Percentiles rank a stretch among this genome's conserved stretches.
phyloP scores from a whole-genome alignment of 2,113 vertebrate species.

The Rattus rattus region DNA sequence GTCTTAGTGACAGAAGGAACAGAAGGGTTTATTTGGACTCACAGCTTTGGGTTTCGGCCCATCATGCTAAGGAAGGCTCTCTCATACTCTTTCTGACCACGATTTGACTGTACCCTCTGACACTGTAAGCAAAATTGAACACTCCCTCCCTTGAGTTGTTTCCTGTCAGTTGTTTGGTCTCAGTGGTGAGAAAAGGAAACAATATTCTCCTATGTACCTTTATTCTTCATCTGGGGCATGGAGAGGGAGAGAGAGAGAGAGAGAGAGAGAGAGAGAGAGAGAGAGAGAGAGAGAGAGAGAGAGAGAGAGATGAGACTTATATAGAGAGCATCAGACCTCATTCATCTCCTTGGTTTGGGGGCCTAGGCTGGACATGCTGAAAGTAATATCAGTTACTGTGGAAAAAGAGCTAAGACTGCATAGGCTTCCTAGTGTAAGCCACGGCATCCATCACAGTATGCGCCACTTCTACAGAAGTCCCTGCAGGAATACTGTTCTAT shows the following conservation, averaged over 20 bases:
- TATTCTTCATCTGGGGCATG: not conserved
- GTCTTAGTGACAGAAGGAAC: not conserved
- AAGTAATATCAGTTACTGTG: too few species aligned
- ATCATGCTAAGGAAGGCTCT: too few species aligned
- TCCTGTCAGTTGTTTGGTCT: not conserved
- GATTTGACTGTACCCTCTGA: not conserved
- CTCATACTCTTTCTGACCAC: not conserved
- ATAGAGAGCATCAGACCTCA: not conserved
- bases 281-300: too few species aligned
- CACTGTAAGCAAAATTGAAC: too few species aligned
- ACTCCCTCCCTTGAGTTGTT: not conserved
- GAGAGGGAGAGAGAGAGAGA: too few species aligned
- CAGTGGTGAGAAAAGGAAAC: not conserved
- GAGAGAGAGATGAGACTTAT: too few species aligned
- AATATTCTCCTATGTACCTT: not conserved
- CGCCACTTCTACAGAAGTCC: not conserved
- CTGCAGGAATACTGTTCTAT: not conserved
- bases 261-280: too few species aligned
- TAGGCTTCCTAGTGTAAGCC: not conserved
- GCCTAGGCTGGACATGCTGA: not conserved
- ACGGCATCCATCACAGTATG: rapidly evolving
- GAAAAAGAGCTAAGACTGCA: rapidly evolving
- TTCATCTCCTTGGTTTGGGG: not conserved
- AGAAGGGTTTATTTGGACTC: not conserved
- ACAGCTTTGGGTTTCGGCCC: not conserved